Evolutionary conservation across 2,113 vertebrate genomes (phyloP).

Genomic region (Sorex fumeus): DNA sequence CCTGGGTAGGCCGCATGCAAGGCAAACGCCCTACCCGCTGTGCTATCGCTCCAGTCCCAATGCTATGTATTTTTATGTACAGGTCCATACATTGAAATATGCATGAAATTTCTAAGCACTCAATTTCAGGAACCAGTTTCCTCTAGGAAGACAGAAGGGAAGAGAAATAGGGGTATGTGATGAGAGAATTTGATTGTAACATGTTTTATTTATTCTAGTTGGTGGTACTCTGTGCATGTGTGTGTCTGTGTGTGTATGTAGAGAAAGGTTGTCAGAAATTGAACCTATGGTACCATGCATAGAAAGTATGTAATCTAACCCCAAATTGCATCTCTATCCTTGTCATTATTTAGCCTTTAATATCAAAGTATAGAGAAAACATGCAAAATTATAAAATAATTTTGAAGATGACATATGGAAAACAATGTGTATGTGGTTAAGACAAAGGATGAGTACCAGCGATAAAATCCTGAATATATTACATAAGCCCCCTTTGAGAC

Average conservation of each 20-base stretch:
- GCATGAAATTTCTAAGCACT: neutral
- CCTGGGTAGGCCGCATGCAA: too few species aligned
- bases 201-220: neutral
- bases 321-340: too few species aligned
- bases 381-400: neutral
- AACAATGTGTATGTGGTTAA: neutral
- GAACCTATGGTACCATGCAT: too few species aligned
- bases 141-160: neutral
- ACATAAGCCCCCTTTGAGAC: neutral
- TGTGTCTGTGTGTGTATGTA: too few species aligned
- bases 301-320: too few species aligned
- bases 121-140: too few species aligned
- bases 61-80: neutral
- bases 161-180: neutral
- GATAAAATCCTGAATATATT: neutral
- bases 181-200: neutral
- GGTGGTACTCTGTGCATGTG: too few species aligned
- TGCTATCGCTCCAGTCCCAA: too few species aligned
- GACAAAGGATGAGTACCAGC: neutral
- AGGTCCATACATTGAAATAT: neutral
- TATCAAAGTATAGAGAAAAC: neutral
- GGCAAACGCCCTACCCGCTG: too few species aligned
- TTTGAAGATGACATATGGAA: neutral
- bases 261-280: too few species aligned
- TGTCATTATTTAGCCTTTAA: neutral